Evolutionary conservation across 2,797 vertebrate genomes (phyloP).

Genomic region (Apodemus agrarius): DNA sequence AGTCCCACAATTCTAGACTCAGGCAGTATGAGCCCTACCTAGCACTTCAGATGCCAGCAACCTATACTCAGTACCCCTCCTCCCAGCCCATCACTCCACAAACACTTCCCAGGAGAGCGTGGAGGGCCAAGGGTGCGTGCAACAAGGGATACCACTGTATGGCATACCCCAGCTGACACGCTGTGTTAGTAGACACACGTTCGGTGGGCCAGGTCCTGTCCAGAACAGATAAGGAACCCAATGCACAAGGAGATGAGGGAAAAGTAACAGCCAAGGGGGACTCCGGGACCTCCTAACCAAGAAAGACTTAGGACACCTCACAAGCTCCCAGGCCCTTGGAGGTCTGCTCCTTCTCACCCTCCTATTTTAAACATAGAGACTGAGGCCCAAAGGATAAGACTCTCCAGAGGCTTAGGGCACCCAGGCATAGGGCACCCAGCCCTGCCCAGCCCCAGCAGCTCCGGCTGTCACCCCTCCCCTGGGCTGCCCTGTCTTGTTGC

Average conservation of each 20-base stretch:
- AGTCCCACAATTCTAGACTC: neutral
- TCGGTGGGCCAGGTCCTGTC: neutral
- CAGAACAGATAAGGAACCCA: neutral
- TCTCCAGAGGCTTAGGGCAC: neutral
- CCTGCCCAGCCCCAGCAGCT: neutral
- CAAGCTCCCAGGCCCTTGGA: neutral
- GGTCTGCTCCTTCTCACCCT: neutral
- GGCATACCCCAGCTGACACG: accelerated
- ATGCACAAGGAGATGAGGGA: no score
- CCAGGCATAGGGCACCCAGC: neutral
- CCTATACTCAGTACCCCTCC: no score
- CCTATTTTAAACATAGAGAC: neutral
- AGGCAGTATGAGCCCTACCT: neutral
- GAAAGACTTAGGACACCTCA: neutral
- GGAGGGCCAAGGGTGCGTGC: neutral
- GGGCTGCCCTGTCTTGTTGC: neutral
- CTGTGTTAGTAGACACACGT: neutral
- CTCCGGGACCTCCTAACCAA: neutral
- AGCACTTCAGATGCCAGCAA: neutral
- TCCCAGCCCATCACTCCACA: accelerated
- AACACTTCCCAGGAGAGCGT: accelerated
- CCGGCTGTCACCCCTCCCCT: neutral
- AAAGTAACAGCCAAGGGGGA: neutral
- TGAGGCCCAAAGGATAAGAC: neutral
- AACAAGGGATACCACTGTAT: accelerated